Conservation (phyloP, 2,888 invertebrate species). For the Synanthedon andrenaeformis region DNA sequence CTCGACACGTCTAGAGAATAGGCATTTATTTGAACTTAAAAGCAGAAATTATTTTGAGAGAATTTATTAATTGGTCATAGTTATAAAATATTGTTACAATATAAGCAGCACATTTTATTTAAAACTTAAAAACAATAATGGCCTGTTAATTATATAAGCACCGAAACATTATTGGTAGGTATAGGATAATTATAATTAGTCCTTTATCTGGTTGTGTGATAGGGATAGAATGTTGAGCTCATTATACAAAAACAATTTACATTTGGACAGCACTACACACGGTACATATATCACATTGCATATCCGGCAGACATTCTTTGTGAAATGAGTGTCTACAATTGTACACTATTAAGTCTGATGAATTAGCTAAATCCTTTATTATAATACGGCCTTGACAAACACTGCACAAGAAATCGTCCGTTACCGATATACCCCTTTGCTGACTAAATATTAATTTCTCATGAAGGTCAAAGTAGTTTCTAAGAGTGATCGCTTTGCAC, state of each 20-base stretch:
- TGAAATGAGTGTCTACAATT: constrained; percentile 93
- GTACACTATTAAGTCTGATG: constrained; percentile 82
- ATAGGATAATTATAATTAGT: constrained; percentile 4
- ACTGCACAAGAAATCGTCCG: constrained; percentile 82
- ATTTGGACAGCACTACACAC: constrained; percentile 59
- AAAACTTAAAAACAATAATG: constrained; percentile 28
- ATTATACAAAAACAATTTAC: constrained; percentile 24
- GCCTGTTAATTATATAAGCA: constrained; percentile 50
- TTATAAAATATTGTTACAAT: too few relatives aligned
- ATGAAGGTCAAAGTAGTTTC: constrained; percentile 90
- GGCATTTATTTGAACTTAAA: too few relatives aligned
- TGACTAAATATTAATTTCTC: constrained; percentile 83
- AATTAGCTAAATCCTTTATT: constrained; percentile 76
- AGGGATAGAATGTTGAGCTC: too few relatives aligned
- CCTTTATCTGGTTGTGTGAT: too few relatives aligned
- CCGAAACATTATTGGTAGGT: constrained; percentile 22
- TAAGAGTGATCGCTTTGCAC: constrained; percentile 89
- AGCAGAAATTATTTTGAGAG: too few relatives aligned
- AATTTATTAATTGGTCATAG: too few relatives aligned
- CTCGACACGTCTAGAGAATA: too few relatives aligned
- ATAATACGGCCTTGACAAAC: constrained; percentile 83
- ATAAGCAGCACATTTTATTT: too few relatives aligned
- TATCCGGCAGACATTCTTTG: constrained; percentile 79
- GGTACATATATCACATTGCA: constrained; percentile 31
- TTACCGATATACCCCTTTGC: constrained; percentile 80